phyloP scores from a whole-genome alignment of 2,797 vertebrate species.

The Podargus strigoides region DNA sequence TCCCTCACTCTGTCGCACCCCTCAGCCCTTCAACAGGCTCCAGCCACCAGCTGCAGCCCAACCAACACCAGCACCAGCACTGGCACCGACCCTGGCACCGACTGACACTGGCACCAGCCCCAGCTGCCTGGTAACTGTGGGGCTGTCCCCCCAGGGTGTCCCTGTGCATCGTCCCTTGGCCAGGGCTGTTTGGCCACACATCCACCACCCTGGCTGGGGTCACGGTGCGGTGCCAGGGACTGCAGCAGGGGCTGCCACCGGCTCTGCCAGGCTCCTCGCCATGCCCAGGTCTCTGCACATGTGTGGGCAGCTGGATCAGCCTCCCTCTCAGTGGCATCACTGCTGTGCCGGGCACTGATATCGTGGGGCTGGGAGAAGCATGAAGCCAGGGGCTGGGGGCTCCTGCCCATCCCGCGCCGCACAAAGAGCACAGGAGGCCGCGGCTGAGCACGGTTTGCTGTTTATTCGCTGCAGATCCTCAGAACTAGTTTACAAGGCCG shows the following conservation, averaged over 20 bases:
- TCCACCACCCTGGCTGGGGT: not conserved
- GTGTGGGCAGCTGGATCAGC: no score
- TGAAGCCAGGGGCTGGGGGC: fast-evolving
- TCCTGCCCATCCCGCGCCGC: fast-evolving
- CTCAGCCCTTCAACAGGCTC: not conserved
- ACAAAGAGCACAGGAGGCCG: not conserved
- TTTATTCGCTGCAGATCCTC: slow-evolving; percentile 76
- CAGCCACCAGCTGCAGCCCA: not conserved
- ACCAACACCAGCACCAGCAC: fast-evolving
- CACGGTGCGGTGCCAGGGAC: not conserved
- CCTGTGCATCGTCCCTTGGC: not conserved
- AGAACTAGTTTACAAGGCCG: slow-evolving; percentile 64
- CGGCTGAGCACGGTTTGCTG: not conserved
- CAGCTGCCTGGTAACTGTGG: fast-evolving
- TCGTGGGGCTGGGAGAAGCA: fast-evolving
- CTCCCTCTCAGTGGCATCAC: no score
- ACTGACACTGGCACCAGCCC: not conserved
- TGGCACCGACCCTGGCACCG: not conserved
- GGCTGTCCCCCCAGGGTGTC: not conserved
- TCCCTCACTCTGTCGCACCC: fast-evolving
- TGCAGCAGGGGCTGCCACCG: no score
- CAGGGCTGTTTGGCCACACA: not conserved
- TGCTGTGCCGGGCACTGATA: not conserved
- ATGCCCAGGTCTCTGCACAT: not conserved
- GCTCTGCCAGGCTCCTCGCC: not conserved